Conservation (phyloP, 2,888 invertebrate genomes). For the Oligia latruncula region DNA sequence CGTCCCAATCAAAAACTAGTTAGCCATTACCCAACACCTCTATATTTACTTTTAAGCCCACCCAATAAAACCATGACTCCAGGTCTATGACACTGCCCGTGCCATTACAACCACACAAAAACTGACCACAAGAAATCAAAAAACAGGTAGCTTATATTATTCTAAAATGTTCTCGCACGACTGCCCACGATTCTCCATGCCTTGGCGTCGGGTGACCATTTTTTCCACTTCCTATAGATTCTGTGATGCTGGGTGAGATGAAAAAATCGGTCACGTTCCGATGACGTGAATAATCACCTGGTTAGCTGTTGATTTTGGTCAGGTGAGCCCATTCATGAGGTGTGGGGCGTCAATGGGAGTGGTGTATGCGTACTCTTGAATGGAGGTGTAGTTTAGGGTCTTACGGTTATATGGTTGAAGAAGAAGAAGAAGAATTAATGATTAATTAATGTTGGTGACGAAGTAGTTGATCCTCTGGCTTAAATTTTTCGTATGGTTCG, state of each 20-base stretch:
- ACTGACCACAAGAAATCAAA: constrained; percentile 76
- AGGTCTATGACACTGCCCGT: constrained; percentile 73
- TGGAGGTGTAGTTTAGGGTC: constrained; percentile 12
- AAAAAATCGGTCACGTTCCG: constrained; percentile 74
- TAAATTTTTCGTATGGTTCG: neutral
- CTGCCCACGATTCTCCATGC: constrained; percentile 76
- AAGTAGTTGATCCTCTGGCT: neutral
- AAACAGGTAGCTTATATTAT: constrained; percentile 79
- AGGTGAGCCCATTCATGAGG: constrained; percentile 68
- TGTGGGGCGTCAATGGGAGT: constrained; percentile 50
- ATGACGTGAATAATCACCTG: constrained; percentile 79
- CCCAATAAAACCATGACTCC: constrained; percentile 42
- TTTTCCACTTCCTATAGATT: constrained; percentile 64
- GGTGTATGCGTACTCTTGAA: constrained; percentile 21
- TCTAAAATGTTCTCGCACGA: constrained; percentile 71
- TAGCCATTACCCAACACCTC: constrained; percentile 25
- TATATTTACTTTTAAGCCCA: constrained; percentile 50
- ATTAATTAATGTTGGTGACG: neutral
- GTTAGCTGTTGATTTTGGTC: constrained; percentile 73
- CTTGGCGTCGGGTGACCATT: constrained; percentile 72
- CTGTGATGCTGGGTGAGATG: constrained; percentile 64
- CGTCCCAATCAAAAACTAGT: constrained; percentile 4
- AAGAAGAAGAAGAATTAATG: too few species aligned
- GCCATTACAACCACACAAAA: constrained; percentile 67
- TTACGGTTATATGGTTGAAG: neutral